Evolutionary conservation across 2,797 vertebrate species (phyloP).

Genomic region (Lutjanus campechanus): DNA sequence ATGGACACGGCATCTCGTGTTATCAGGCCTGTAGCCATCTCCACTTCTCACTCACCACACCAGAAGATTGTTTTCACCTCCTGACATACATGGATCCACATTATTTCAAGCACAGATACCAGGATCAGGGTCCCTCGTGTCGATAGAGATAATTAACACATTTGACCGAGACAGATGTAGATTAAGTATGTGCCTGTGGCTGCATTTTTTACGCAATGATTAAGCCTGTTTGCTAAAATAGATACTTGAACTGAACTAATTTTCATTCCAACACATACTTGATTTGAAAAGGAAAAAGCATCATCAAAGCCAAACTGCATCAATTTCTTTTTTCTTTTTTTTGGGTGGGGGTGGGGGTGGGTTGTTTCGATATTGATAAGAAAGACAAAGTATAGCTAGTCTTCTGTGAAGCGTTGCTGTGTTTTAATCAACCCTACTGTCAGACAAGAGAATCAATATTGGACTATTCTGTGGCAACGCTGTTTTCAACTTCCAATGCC

Average conservation of each 20-base stretch:
- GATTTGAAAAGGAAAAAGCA: conserved; percentile 9
- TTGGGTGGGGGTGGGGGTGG: too few species aligned
- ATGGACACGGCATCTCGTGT: conserved; percentile 57
- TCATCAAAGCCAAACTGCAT: not conserved
- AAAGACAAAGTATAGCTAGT: not conserved
- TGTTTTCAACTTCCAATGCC: not conserved
- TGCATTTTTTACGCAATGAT: not conserved
- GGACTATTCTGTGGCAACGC: too few species aligned
- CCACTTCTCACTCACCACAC: conserved; percentile 22
- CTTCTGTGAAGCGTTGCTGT: not conserved
- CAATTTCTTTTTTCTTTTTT: not conserved
- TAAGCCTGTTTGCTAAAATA: conserved; percentile 14
- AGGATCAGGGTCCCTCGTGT: conserved; percentile 4
- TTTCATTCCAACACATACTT: conserved; percentile 5
- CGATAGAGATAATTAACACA: conserved; percentile 25
- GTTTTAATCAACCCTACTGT: not conserved
- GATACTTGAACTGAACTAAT: not conserved
- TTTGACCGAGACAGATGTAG: not conserved
- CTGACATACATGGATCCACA: conserved; percentile 26
- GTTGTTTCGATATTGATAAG: too few species aligned
- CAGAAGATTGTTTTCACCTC: conserved; percentile 48
- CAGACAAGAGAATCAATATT: not conserved
- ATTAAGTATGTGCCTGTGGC: not conserved
- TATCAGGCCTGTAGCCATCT: conserved; percentile 43
- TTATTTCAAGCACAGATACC: conserved; percentile 27